Evolutionary conservation across 2,113 vertebrate genomes (phyloP).

Genomic region (Heteronetta atricapilla): DNA sequence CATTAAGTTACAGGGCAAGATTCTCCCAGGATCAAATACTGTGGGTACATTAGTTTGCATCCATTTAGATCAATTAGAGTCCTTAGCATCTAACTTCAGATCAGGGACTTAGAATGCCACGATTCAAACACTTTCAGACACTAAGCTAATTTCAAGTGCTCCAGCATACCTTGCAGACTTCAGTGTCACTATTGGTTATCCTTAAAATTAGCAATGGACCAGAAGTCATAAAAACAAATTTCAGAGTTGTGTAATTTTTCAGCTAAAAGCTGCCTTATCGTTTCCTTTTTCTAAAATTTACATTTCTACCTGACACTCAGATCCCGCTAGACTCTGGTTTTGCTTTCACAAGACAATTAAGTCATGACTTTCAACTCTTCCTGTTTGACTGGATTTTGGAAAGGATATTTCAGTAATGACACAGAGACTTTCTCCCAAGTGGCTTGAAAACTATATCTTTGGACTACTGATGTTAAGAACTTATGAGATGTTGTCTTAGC

Average conservation of each 20-base stretch:
- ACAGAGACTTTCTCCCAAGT: neutral
- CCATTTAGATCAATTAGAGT: slow-evolving; percentile 31
- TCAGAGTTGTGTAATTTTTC: neutral
- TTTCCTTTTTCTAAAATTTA: neutral
- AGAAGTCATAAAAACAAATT: neutral
- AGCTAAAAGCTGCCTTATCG: neutral
- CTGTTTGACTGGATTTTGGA: neutral
- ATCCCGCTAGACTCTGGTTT: neutral
- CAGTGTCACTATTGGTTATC: neutral
- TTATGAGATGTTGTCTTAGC: neutral
- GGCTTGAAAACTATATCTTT: neutral
- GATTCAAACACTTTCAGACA: neutral
- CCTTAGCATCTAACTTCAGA: neutral
- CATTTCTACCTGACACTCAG: neutral
- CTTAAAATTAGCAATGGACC: neutral
- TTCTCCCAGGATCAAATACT: slow-evolving; percentile 10
- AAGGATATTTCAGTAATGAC: neutral
- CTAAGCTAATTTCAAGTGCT: neutral
- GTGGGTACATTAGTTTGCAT: neutral
- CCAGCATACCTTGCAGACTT: neutral
- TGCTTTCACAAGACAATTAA: neutral
- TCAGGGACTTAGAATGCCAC: neutral
- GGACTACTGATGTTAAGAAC: neutral
- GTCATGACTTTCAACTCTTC: neutral
- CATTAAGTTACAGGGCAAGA: slow-evolving; percentile 20